A percentile compares a stretch with the other conserved stretches of the same genome.
Conservation (phyloP, 2,797 vertebrate genomes). For the Bucorvus abyssinicus region DNA sequence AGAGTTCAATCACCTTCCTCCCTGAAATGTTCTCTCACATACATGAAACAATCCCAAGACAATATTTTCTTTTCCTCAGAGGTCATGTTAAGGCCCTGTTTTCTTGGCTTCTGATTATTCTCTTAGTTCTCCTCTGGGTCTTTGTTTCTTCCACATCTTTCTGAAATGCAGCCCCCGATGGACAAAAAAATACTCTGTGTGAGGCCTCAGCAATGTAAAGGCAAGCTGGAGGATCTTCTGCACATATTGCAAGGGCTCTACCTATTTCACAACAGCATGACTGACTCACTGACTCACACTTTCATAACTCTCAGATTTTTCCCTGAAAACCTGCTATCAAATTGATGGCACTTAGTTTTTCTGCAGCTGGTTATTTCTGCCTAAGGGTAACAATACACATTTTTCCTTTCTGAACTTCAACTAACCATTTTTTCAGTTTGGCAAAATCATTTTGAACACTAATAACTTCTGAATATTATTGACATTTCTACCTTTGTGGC, state of each 20-base stretch:
- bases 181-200: background rate
- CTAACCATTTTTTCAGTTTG: background rate
- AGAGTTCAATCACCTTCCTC: background rate
- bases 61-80: background rate
- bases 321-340: background rate
- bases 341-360: rapidly evolving
- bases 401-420: background rate
- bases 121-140: background rate
- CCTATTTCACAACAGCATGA: background rate
- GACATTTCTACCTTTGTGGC: background rate
- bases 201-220: background rate
- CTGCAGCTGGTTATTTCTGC: background rate
- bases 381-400: background rate
- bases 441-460: background rate
- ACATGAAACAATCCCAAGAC: background rate
- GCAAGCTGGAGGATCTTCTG: background rate
- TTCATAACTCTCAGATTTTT: background rate
- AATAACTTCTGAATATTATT: background rate
- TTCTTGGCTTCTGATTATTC: background rate
- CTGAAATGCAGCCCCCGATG: background rate
- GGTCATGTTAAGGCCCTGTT: background rate
- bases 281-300: background rate
- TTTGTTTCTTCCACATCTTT: background rate
- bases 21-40: background rate
- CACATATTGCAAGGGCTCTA: rapidly evolving